Conservation (phyloP, 2,113 vertebrate genomes). For the Sylvietta virens region DNA sequence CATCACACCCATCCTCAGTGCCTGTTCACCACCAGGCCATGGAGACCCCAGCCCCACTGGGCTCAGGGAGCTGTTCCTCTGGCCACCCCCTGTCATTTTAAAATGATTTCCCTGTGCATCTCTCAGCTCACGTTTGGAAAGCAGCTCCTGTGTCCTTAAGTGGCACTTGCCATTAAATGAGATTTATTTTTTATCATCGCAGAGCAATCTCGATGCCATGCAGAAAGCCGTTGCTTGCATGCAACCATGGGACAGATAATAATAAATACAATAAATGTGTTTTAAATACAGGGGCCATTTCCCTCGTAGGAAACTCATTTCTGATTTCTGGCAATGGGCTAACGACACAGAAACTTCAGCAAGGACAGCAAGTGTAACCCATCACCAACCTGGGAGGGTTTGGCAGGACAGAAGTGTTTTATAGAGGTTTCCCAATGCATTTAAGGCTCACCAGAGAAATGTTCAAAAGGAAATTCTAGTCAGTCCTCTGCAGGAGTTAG, state of each 20-base stretch:
- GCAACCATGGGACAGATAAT: neutral
- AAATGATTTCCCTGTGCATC: accelerated
- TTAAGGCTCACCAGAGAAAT: neutral
- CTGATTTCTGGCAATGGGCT: neutral
- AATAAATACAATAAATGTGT: neutral
- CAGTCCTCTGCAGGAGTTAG: neutral
- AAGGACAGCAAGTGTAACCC: neutral
- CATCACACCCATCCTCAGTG: neutral
- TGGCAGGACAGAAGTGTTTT: neutral
- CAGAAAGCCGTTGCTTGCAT: neutral
- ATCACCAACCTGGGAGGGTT: neutral
- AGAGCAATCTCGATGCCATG: neutral
- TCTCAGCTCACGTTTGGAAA: neutral
- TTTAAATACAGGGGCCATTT: neutral
- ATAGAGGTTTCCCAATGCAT: neutral
- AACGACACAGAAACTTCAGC: neutral
- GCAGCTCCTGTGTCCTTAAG: neutral
- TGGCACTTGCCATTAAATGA: neutral
- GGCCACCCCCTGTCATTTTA: neutral
- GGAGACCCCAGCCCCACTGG: neutral
- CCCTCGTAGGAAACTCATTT: neutral
- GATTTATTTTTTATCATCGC: neutral
- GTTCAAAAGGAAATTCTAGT: neutral
- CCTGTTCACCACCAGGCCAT: neutral
- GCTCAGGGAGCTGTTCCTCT: neutral